Conservation (phyloP, 2,888 invertebrate genomes). For the Hypercompe scribonia region DNA sequence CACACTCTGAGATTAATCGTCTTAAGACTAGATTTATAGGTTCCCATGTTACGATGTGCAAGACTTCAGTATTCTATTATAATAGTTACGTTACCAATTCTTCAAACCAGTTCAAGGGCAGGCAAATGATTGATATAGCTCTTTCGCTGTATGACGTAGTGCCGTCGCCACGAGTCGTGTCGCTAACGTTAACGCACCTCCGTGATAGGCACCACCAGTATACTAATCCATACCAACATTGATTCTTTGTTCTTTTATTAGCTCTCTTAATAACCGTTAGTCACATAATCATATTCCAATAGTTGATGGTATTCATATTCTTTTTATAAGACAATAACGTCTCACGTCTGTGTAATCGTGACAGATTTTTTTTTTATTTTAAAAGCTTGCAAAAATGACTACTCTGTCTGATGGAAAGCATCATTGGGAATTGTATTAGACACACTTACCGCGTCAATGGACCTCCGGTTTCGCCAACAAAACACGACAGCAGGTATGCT, state of each 20-base stretch:
- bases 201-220: slow-evolving; percentile 55
- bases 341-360: neutral
- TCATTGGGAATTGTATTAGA: too few species aligned
- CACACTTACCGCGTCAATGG: too few species aligned
- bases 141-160: slow-evolving; percentile 21
- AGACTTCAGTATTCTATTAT: neutral
- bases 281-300: slow-evolving; percentile 48
- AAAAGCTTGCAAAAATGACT: too few species aligned
- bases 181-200: slow-evolving; percentile 26
- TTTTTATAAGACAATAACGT: neutral
- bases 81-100: neutral
- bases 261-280: slow-evolving; percentile 44
- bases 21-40: neutral
- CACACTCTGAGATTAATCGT: neutral
- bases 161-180: slow-evolving; percentile 31
- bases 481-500: too few species aligned
- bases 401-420: too few species aligned
- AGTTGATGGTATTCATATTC: neutral
- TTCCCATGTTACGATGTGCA: neutral
- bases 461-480: too few species aligned
- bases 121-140: slow-evolving; percentile 41
- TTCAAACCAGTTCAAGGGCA: slow-evolving; percentile 44
- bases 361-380: too few species aligned
- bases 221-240: slow-evolving; percentile 39
- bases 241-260: slow-evolving; percentile 49